Conservation (phyloP, 2,888 invertebrate genomes). For the Cheilosia scutellata region DNA sequence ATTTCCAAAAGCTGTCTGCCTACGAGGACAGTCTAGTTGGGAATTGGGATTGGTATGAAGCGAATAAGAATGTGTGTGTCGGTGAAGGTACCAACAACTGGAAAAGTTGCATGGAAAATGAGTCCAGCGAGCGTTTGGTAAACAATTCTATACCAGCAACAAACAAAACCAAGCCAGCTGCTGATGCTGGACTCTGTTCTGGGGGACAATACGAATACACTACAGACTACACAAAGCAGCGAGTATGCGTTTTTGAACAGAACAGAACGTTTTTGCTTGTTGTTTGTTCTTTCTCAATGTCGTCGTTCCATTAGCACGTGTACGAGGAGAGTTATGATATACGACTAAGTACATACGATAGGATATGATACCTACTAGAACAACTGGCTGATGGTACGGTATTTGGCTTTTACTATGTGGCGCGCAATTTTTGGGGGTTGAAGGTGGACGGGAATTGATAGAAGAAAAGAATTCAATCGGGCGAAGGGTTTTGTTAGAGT, state of each 20-base stretch:
- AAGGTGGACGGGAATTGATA: slow-evolving; percentile 52
- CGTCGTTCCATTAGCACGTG: slow-evolving; percentile 76
- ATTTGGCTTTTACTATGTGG: slow-evolving; percentile 43
- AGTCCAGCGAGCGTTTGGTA: slow-evolving; percentile 26
- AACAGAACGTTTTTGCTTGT: slow-evolving; percentile 30
- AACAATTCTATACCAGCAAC: slow-evolving; percentile 24
- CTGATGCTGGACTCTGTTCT: slow-evolving; percentile 36
- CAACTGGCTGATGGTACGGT: slow-evolving; percentile 14
- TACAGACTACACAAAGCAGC: background rate
- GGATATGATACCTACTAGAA: slow-evolving; percentile 42
- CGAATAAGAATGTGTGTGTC: slow-evolving; percentile 76
- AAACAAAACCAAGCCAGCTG: background rate
- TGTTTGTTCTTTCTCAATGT: slow-evolving; percentile 69
- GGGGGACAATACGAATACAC: background rate
- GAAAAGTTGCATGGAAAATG: slow-evolving; percentile 78
- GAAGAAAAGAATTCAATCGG: slow-evolving; percentile 51
- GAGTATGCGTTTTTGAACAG: slow-evolving; percentile 67
- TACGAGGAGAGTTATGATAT: slow-evolving; percentile 65
- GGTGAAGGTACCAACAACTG: slow-evolving; percentile 55
- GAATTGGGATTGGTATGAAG: slow-evolving; percentile 48
- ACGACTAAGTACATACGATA: slow-evolving; percentile 45
- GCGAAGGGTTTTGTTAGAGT: slow-evolving; percentile 61
- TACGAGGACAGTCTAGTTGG: slow-evolving; percentile 72
- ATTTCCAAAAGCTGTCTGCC: slow-evolving; percentile 69
- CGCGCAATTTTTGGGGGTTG: slow-evolving; percentile 66